Conservation (phyloP, 2,113 vertebrate genomes). For the Otocyon megalotis region DNA sequence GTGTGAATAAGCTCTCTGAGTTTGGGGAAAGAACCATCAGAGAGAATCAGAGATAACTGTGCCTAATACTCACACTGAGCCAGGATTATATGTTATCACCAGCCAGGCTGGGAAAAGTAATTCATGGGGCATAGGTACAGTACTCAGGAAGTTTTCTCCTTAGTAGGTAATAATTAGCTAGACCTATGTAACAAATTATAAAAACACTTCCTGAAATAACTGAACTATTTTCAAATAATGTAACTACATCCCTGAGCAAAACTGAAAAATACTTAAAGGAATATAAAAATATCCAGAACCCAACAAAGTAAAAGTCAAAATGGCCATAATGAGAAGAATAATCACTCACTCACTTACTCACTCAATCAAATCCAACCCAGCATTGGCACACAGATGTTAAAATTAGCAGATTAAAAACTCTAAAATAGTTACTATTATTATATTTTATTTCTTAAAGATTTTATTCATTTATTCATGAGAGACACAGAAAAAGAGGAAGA, state of each 20-base stretch:
- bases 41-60: neutral
- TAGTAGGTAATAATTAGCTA: neutral
- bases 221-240: neutral
- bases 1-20: neutral
- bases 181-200: neutral
- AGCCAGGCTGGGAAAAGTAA: neutral
- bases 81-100: neutral
- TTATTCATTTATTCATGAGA: too few relatives aligned
- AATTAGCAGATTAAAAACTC: neutral
- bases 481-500: too few relatives aligned
- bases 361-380: neutral
- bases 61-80: neutral
- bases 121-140: neutral
- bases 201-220: slow-evolving; percentile 27
- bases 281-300: neutral
- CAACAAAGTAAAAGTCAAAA: neutral
- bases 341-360: neutral
- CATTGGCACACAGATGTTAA: neutral
- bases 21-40: neutral
- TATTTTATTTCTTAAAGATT: neutral
- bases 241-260: slow-evolving; percentile 4
- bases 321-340: neutral
- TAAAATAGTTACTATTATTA: neutral
- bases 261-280: neutral
- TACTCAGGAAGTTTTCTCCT: slow-evolving; percentile 8